Percentiles rank a stretch among this genome's conserved stretches.
Evolutionary conservation across 2,113 vertebrate genomes (phyloP).

Genomic region (Athene cunicularia): DNA sequence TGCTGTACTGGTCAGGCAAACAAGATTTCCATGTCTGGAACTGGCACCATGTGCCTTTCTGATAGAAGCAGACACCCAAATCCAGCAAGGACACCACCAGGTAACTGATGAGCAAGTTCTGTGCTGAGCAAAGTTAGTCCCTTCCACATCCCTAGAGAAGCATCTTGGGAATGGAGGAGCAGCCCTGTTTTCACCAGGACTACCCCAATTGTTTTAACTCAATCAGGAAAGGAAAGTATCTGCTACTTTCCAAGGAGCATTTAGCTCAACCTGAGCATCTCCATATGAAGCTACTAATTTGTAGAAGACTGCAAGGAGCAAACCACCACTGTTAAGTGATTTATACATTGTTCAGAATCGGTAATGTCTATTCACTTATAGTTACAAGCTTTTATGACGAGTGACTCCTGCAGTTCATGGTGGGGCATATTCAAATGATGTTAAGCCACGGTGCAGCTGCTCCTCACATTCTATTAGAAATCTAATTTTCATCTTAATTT

Average conservation of each 20-base stretch:
- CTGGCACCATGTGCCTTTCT: accelerated
- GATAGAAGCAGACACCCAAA: not conserved
- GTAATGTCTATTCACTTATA: not conserved
- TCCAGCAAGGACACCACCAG: not conserved
- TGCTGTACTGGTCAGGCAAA: not conserved
- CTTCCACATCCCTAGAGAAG: not conserved
- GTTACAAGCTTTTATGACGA: not conserved
- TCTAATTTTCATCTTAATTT: not conserved
- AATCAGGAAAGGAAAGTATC: not conserved
- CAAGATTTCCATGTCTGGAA: accelerated
- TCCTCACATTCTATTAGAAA: not conserved
- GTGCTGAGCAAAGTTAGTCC: not conserved
- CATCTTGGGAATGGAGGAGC: not conserved
- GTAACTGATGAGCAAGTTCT: not conserved
- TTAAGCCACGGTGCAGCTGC: not conserved
- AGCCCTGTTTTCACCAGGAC: not conserved
- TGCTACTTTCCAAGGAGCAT: not conserved
- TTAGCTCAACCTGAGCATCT: not conserved
- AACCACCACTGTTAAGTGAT: not conserved
- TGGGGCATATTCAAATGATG: not conserved
- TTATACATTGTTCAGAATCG: not conserved
- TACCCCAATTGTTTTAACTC: not conserved
- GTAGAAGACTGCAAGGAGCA: not conserved
- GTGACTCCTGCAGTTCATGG: not conserved
- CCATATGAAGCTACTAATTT: not conserved